Base-by-base conservation (phyloP, 2,797 vertebrate genomes). In the Bryconaethiops microstoma region DNA sequence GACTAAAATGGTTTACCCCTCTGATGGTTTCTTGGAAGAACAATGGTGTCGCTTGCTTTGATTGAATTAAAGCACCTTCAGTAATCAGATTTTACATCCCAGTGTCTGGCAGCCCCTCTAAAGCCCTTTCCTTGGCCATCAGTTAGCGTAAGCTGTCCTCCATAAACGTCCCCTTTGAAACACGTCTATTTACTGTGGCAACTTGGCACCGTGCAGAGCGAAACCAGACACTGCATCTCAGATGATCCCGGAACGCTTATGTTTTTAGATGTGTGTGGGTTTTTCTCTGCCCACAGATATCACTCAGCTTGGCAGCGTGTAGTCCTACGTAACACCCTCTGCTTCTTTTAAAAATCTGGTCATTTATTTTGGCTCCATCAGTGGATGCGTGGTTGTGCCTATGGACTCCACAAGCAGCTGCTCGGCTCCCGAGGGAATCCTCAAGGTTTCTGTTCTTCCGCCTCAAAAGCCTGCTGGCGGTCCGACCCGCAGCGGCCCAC, bases 221-320 rank as follows among this genome's bases (percentile, higher is more conserved):
- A 35, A 64, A 57, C 35, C 65, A 59, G 67, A 50, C 57, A 42
- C 72, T 5, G 42, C 72, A 52, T 63, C 74, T 14, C 67, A 70
- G 54, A 82, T 74, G 64, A 63, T 77, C 76, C 78, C 65, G 67
- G 75, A 63, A 75, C 42, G 55, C 76, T 69, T 55, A 52, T 82
- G 74, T 60, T 23, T 75, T 84, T 67, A 80, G 83, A 76, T 81
- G 63, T 79, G 78, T 63, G 85, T 81, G 78, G 78, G 81, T 29
- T 86, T 79, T 40, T 55, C 60, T 69, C 73, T 45, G 76, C 85
- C 85, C 78, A 79, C 85, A 60, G 74, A 80, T 40, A 65, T 77
- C 63, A 77, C 67, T 59, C 45, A 55, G 65, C 80, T 74, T 82
- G 78, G 80, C 75, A 78, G 69, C 42, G 69, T 77, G 35, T 70